These are phyloP conservation scores for Ateles fusciceps DNA, from an alignment of 2,797 vertebrate genomes.

Conservation along the genomic window DNA sequence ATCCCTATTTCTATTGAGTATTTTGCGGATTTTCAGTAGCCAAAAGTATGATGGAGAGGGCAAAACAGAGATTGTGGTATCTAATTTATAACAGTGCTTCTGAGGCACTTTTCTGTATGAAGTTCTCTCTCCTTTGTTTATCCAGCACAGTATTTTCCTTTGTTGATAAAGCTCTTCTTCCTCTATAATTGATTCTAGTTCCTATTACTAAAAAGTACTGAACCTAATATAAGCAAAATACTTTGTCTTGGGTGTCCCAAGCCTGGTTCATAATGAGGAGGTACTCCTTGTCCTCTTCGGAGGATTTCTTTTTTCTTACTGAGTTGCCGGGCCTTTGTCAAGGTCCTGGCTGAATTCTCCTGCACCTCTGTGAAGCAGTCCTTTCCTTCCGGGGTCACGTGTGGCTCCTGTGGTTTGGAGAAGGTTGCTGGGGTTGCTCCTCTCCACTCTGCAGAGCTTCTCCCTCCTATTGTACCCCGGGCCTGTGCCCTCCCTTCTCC, in stretches of 20 bases:
- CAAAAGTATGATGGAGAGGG: neutral
- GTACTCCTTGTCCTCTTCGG: neutral
- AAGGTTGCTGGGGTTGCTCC: too few species aligned
- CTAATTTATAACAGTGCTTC: neutral
- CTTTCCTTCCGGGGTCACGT: neutral
- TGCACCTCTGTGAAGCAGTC: neutral
- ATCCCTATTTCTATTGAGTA: neutral
- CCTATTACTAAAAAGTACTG: neutral
- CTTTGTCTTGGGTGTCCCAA: neutral
- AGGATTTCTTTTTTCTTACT: neutral
- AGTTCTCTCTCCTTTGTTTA: neutral
- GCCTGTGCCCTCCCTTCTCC: neutral
- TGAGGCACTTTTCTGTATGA: neutral
- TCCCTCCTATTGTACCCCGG: neutral
- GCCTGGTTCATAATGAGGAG: neutral
- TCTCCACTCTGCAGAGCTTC: neutral
- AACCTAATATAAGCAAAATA: neutral
- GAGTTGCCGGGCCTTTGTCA: neutral
- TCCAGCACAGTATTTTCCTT: neutral
- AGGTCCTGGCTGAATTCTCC: neutral
- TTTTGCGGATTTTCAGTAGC: neutral
- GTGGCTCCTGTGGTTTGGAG: neutral
- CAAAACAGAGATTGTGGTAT: neutral
- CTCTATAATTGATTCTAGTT: neutral
- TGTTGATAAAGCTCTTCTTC: slow-evolving; percentile 12